Conservation (phyloP, 2,888 invertebrate species). For the Nomada hirtipes region DNA sequence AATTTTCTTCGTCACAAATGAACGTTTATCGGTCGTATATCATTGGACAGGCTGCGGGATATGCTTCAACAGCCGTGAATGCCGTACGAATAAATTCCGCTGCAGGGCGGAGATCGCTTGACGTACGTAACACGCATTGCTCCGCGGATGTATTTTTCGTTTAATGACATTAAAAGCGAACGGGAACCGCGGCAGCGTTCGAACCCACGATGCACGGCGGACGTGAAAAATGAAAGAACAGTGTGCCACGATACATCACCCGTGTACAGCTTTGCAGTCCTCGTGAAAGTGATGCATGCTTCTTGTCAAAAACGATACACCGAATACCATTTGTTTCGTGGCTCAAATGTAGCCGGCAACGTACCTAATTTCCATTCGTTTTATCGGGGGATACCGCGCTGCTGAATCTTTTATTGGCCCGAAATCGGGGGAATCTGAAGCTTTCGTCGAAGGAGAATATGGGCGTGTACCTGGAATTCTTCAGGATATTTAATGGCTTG, state of each 20-base stretch:
- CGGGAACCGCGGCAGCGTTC: conserved; percentile 21
- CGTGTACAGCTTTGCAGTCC: conserved; percentile 51
- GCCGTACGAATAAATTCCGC: conserved; percentile 50
- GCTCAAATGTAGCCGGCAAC: conserved; percentile 47
- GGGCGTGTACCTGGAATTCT: conserved; percentile 27
- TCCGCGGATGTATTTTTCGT: conserved; percentile 32
- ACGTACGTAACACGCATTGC: conserved; percentile 32
- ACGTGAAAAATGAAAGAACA: conserved; percentile 70
- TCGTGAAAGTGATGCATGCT: conserved; percentile 70
- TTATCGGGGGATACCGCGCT: conserved; percentile 26
- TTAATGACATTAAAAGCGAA: conserved; percentile 43
- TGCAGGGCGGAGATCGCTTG: conserved; percentile 52
- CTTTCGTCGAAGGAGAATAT: conserved; percentile 4
- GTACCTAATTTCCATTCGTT: conserved; percentile 52
- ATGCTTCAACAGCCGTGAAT: conserved; percentile 36
- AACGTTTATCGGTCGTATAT: conserved; percentile 59
- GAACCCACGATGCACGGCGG: conserved; percentile 31
- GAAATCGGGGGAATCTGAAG: neutral
- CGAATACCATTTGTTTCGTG: conserved; percentile 63
- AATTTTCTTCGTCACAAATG: conserved; percentile 51
- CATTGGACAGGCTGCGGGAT: conserved; percentile 23
- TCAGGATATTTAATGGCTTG: conserved; percentile 10
- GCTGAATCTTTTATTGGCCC: neutral
- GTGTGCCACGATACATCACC: conserved; percentile 62
- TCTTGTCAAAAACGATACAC: conserved; percentile 64